A percentile compares a stretch with the other conserved stretches of the same genome.
phyloP scores from a whole-genome alignment of 2,888 invertebrate species.

The Actias luna region DNA sequence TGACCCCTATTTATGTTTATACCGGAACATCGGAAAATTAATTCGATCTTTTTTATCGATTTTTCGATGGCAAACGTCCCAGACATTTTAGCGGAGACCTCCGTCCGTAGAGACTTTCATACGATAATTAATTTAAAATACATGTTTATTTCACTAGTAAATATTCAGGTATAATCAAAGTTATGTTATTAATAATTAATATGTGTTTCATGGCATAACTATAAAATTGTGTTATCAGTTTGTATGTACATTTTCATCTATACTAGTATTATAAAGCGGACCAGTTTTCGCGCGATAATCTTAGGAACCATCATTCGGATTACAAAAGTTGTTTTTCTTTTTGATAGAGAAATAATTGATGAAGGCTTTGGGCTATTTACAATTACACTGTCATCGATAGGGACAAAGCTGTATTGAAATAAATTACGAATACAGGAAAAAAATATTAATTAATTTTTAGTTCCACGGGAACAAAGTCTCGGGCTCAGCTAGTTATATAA shows the following conservation, averaged over 20 bases:
- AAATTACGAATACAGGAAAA: no score
- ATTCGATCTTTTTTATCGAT: slow-evolving; percentile 14
- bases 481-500: no score
- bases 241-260: background rate
- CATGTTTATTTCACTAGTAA: background rate
- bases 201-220: background rate
- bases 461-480: no score
- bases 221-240: background rate
- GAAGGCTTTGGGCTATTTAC: no score
- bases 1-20: slow-evolving; percentile 36
- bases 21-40: slow-evolving; percentile 31
- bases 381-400: no score
- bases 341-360: no score
- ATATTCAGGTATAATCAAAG: background rate
- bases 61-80: slow-evolving; percentile 7
- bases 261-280: background rate
- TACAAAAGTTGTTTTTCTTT: no score
- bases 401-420: no score
- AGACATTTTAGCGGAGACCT: slow-evolving; percentile 2
- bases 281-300: no score
- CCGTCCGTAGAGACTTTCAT: background rate
- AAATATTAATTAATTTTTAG: no score
- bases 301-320: no score
- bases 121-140: background rate
- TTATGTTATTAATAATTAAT: background rate